phyloP scores from a whole-genome alignment of 1,140 invertebrate genomes.

The Tyrophagus putrescentiae region DNA sequence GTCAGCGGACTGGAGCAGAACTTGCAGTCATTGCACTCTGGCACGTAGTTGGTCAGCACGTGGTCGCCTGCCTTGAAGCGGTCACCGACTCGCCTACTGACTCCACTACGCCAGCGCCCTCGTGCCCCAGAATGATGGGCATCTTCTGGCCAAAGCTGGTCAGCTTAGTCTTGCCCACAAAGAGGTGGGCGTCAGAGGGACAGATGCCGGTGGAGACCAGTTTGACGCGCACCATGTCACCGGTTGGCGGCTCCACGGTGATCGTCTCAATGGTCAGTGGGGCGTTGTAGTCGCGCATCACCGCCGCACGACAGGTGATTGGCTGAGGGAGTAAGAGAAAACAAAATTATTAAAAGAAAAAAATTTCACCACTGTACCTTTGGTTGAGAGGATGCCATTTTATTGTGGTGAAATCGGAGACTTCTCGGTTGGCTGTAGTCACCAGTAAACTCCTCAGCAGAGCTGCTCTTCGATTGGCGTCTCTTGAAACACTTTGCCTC shows the following conservation, averaged over 20 bases:
- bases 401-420: too few relatives aligned
- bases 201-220: conserved; percentile 25
- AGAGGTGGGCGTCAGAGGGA: conserved; percentile 20
- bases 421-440: too few relatives aligned
- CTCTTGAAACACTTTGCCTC: too few relatives aligned
- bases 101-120: conserved; percentile 90
- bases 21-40: conserved; percentile 87
- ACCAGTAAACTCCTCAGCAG: too few relatives aligned
- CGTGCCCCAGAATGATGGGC: conserved; percentile 61
- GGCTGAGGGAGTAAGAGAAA: too few relatives aligned
- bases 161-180: conserved; percentile 4
- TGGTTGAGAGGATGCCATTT: too few relatives aligned
- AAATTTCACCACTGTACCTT: too few relatives aligned
- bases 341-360: too few relatives aligned
- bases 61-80: conserved; percentile 70
- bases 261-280: conserved; percentile 39
- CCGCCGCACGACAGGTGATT: conserved; percentile 25
- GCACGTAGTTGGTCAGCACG: conserved; percentile 84
- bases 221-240: conserved; percentile 39
- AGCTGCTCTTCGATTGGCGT: too few relatives aligned
- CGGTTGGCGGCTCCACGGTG: conserved; percentile 39
- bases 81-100: conserved; percentile 81
- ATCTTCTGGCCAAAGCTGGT: neutral
- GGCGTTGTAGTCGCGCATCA: conserved; percentile 24
- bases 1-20: conserved; percentile 88